Conservation (phyloP, 2,888 invertebrate species). For the Oxystoma pomonae region DNA sequence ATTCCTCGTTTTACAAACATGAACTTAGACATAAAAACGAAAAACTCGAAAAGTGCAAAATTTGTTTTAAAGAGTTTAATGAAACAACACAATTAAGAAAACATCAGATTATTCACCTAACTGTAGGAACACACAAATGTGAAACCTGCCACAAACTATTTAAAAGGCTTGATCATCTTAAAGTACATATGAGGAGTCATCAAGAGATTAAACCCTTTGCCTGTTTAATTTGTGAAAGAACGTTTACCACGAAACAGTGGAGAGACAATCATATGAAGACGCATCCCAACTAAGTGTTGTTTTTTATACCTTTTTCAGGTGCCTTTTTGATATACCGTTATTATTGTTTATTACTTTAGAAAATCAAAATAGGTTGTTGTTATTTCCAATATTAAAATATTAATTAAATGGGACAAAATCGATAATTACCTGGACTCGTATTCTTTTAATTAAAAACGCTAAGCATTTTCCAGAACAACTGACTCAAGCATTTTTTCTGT, state of each 20-base stretch:
- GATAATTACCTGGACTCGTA: too few relatives aligned
- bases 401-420: too few relatives aligned
- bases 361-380: too few relatives aligned
- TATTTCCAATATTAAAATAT: too few relatives aligned
- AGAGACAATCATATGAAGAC: constrained; percentile 8
- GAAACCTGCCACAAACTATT: background rate
- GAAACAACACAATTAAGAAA: background rate
- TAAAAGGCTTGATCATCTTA: constrained; percentile 14
- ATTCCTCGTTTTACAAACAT: background rate
- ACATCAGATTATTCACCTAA: constrained; percentile 38
- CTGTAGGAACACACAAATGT: constrained; percentile 44
- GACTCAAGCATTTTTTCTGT: too few relatives aligned
- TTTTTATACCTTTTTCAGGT: too few relatives aligned
- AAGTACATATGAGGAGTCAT: constrained; percentile 50
- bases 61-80: background rate
- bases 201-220: constrained; percentile 48
- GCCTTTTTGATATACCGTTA: too few relatives aligned
- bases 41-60: background rate
- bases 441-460: too few relatives aligned
- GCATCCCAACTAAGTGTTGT: too few relatives aligned
- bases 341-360: too few relatives aligned
- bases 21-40: background rate
- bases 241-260: constrained; percentile 44
- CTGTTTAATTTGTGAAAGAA: constrained; percentile 47
- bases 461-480: too few relatives aligned